Conservation (phyloP, 2,888 invertebrate genomes). For the Uropetala carovei region DNA sequence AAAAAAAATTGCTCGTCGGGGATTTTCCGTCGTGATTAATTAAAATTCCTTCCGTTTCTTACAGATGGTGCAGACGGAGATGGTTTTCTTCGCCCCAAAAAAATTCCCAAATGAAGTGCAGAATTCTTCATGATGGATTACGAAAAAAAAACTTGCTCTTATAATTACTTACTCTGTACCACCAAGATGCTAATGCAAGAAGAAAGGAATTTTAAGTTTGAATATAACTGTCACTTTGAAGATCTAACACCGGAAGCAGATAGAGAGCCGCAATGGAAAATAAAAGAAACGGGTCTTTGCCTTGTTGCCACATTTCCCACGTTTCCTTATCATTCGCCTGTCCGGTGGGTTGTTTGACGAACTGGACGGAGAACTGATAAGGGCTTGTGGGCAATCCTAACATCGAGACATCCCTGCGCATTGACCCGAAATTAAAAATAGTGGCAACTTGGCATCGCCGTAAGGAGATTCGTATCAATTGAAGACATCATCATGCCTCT, state of each 20-base stretch:
- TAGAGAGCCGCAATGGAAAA: background rate
- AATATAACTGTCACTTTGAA: conserved; percentile 3
- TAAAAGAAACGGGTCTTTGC: background rate
- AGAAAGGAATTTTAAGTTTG: background rate
- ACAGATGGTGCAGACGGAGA: no score
- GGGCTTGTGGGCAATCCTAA: conserved; percentile 87
- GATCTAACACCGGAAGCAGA: conserved; percentile 1
- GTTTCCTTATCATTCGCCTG: conserved; percentile 97
- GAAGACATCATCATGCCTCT: no score
- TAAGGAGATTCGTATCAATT: background rate
- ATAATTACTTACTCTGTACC: no score
- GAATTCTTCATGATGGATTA: no score
- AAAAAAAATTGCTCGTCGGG: no score
- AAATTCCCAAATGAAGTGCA: no score
- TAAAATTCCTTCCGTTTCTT: no score
- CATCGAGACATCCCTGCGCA: conserved; percentile 70
- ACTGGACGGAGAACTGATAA: conserved; percentile 99
- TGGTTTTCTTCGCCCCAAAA: no score
- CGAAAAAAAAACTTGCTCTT: no score
- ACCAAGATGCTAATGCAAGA: no score
- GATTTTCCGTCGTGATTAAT: no score
- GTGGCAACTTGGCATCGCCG: conserved; percentile 63
- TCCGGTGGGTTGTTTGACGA: conserved; percentile 87
- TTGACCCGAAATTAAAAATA: background rate
- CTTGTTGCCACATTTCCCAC: conserved; percentile 70